Percentiles rank a stretch among this genome's conserved stretches.
Conservation (phyloP, 2,888 invertebrate species). For the Philonicus albiceps region DNA sequence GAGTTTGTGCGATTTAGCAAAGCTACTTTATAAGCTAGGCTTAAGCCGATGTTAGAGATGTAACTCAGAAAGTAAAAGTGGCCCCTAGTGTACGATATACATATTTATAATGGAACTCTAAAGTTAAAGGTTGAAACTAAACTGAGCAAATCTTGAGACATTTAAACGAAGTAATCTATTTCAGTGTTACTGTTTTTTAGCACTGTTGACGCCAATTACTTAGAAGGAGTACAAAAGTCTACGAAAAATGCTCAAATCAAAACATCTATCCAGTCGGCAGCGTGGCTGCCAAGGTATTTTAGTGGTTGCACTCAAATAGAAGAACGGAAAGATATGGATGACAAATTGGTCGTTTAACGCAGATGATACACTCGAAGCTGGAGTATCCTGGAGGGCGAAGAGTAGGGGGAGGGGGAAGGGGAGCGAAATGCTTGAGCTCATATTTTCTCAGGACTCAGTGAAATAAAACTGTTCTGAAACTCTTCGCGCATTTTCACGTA, state of each 20-base stretch:
- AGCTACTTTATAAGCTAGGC: no score
- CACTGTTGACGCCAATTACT: neutral
- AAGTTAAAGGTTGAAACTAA: neutral
- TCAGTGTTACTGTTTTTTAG: neutral
- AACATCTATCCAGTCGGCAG: neutral
- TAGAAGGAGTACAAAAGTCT: neutral
- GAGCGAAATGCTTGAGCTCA: conserved; percentile 13
- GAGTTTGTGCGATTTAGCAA: no score
- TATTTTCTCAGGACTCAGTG: conserved; percentile 23
- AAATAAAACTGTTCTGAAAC: conserved; percentile 4
- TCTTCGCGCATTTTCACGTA: conserved; percentile 26
- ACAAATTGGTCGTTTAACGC: conserved; percentile 47
- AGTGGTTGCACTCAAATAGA: neutral
- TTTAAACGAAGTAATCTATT: neutral
- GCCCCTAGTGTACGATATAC: no score
- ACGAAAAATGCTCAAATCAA: neutral
- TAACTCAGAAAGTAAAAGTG: no score
- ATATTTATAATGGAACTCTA: no score
- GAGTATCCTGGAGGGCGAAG: neutral
- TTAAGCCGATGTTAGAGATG: no score
- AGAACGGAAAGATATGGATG: conserved; percentile 17
- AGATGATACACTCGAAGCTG: conserved; percentile 44
- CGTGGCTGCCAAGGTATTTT: neutral
- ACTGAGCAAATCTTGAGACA: neutral
- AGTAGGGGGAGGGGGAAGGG: no score